Evolutionary conservation across 2,797 vertebrate genomes (phyloP).

Genomic region (Clarias laeviceps): DNA sequence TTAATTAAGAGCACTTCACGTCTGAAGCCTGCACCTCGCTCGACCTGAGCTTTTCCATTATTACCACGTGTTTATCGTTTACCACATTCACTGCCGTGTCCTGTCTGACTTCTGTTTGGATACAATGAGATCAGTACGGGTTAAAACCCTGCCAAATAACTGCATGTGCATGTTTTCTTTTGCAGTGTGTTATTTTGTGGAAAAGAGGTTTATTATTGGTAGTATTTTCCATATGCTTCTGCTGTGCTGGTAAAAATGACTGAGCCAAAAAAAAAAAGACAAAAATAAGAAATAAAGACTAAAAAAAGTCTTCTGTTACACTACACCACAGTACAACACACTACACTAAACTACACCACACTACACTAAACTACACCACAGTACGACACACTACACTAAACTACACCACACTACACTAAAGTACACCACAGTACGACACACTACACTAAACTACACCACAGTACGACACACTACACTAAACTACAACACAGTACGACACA

Average conservation of each 20-base stretch:
- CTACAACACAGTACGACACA: neutral
- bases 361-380: neutral
- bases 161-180: neutral
- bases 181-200: neutral
- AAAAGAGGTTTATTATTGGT: neutral
- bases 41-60: constrained; percentile 23
- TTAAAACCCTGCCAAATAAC: neutral
- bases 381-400: neutral
- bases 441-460: neutral
- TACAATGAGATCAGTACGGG: neutral
- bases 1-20: constrained; percentile 39
- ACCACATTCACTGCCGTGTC: neutral
- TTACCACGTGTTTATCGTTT: constrained; percentile 9
- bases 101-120: neutral
- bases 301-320: neutral
- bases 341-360: neutral
- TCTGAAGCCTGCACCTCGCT: constrained; percentile 19
- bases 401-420: neutral
- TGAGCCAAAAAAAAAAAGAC: neutral
- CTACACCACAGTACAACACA: neutral
- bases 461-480: neutral
- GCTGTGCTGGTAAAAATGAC: constrained; percentile 17
- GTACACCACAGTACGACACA: neutral
- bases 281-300: neutral
- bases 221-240: constrained; percentile 15